Base-by-base conservation (phyloP, 2,113 vertebrate genomes). In the Vireo altiloquus region DNA sequence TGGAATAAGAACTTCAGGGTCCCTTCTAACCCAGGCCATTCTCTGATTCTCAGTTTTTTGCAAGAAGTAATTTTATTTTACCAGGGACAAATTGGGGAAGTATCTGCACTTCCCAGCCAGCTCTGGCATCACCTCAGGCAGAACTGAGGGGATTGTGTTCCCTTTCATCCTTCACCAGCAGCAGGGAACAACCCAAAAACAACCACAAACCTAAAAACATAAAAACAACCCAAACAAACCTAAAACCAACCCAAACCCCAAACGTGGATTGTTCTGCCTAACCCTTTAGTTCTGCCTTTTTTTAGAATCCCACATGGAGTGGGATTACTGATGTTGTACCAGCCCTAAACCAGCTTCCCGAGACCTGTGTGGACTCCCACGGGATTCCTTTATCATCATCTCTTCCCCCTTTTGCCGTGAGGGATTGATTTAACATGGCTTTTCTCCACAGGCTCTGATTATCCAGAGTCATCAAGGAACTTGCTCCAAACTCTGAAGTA, bases 391-490 rank as follows among this genome's bases (percentile, higher is more conserved):
- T n/a, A 30, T 92, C 87, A 19, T 81, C 81, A 23, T 49, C 46
- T 69, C 28, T 15, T 17, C 16, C 25, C 0, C 1, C 76, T 82
- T 77, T 56, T 54, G 80, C 52, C 60, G 56, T 4, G 49, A 66
- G 44, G 56, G 87, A 87, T 95, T 78, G 82, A 75, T 93, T 93
- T 83, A n/a, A 15, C 76, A 2, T 39, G 90, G 71, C 81, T 95
- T 60, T 94, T 92, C 75, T 89, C 78, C 70, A 57, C 74, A 4
- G 20, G 53, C 57, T 91, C 61, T 93, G 92, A 77, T 94, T 94
- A 92, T 70, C 82, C 75, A 39, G 84, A 88, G 76, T 92, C 95
- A 94, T 82, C 89, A 87, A 89, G 78, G 90, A 94, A 82, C 92
- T 92, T 85, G 85, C 87, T 91, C 85, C 92, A 64, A 90, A 94